Evolutionary conservation across 37 sponge, comb jelly and placozoan genomes (phyloP).

Genomic region (Tethya wilhelma): DNA sequence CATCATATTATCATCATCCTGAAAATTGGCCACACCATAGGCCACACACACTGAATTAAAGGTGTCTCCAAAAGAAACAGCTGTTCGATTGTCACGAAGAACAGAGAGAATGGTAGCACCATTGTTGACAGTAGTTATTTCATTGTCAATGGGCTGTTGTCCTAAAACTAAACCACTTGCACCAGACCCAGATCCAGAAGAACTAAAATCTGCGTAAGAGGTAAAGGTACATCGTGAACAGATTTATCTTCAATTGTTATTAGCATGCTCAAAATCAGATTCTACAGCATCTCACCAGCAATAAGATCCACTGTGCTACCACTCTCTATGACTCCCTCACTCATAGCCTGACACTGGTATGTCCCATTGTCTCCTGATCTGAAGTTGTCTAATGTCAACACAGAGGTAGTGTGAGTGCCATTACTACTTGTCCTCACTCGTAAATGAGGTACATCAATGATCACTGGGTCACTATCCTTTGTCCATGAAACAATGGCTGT

Average conservation of each 20-base stretch:
- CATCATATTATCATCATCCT: neutral
- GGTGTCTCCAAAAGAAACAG: neutral
- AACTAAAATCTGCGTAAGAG: too few species aligned
- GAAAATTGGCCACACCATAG: neutral
- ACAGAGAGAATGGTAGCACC: too few species aligned
- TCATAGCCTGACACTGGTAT: constrained; percentile 20
- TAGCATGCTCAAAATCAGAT: too few species aligned
- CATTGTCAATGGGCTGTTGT: neutral
- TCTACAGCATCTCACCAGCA: too few species aligned
- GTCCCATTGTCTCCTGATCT: constrained; percentile 10
- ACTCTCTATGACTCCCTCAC: neutral
- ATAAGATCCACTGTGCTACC: constrained; percentile 1
- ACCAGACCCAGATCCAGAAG: too few species aligned
- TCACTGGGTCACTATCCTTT: constrained; percentile 3
- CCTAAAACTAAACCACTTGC: too few species aligned
- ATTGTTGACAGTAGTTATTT: neutral
- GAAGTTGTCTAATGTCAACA: constrained; percentile 34
- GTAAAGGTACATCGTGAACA: too few species aligned
- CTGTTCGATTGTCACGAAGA: neutral
- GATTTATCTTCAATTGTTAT: too few species aligned
- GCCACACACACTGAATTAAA: neutral
- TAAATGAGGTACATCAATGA: constrained; percentile 37
- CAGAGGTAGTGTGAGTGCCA: neutral
- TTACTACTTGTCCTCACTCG: constrained; percentile 9
- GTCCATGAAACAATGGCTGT: constrained; percentile 41